Evolutionary conservation across 1,140 invertebrate species (phyloP).

Genomic region (Chironomus striatipennis): DNA sequence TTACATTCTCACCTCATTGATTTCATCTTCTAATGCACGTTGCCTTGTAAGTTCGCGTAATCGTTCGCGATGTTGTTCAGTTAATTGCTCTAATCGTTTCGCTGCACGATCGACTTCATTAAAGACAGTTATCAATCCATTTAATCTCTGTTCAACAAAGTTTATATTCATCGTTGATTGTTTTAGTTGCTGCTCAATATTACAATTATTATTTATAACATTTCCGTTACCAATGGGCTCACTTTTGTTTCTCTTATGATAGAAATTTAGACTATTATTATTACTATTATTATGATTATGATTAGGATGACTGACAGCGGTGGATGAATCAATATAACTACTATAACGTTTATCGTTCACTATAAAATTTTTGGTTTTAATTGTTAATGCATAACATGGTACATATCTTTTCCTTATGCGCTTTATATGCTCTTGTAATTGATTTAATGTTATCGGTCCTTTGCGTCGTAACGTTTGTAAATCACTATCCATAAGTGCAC

Average conservation of each 20-base stretch:
- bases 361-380: conserved; percentile 23
- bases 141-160: conserved; percentile 39
- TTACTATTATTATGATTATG: not conserved
- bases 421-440: conserved; percentile 43
- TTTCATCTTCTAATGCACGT: conserved; percentile 47
- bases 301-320: no score
- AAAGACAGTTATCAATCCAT: conserved; percentile 43
- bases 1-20: conserved; percentile 44
- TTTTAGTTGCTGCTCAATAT: conserved; percentile 30
- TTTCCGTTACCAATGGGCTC: not conserved
- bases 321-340: not conserved
- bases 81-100: conserved; percentile 45
- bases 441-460: conserved; percentile 40
- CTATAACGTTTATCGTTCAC: conserved; percentile 24
- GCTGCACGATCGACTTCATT: conserved; percentile 46
- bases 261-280: not conserved
- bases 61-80: conserved; percentile 45
- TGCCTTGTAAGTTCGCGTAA: conserved; percentile 45
- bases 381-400: conserved; percentile 8
- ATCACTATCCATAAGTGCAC: conserved; percentile 44
- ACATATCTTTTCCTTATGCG: conserved; percentile 26
- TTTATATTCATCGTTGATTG: conserved; percentile 38
- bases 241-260: conserved; percentile 15
- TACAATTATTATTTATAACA: conserved; percentile 26
- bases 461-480: conserved; percentile 44